A percentile compares a stretch with the other conserved stretches of the same genome.
Evolutionary conservation across 2,113 vertebrate species (phyloP).

Genomic region (Desmodus rotundus): DNA sequence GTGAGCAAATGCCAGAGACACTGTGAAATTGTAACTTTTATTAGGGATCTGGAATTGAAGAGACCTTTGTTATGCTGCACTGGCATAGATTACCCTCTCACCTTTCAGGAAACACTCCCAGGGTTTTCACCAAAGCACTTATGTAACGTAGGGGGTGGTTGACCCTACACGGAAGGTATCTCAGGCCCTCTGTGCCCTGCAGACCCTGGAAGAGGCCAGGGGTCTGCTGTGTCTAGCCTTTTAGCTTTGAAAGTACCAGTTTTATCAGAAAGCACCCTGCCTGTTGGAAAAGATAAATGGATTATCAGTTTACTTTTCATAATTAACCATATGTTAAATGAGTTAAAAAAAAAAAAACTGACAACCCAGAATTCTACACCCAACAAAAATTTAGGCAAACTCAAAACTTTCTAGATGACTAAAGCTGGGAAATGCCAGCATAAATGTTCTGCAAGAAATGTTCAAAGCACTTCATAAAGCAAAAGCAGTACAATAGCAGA

Average conservation of each 20-base stretch:
- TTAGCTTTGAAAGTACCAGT: not conserved
- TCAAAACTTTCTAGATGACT: not conserved
- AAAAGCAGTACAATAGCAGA: not conserved
- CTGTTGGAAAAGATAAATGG: not conserved
- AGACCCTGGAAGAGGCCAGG: not conserved
- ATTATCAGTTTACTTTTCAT: not conserved
- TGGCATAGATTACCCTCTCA: not conserved
- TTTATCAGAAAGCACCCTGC: not conserved
- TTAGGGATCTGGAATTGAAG: not conserved
- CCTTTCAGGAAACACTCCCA: not conserved
- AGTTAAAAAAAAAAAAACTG: not conserved
- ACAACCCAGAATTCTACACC: not conserved
- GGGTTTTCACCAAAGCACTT: not conserved
- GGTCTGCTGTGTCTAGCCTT: not conserved
- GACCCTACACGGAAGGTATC: not conserved
- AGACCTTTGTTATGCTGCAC: not conserved
- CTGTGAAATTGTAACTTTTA: not conserved
- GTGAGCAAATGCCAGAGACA: not conserved
- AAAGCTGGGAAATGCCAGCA: not conserved
- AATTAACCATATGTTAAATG: not conserved
- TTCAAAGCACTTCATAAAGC: not conserved
- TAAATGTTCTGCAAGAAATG: not conserved
- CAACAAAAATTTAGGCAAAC: not conserved
- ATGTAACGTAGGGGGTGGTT: too few species aligned
- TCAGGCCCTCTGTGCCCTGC: fast-evolving